These are phyloP conservation scores for Carcina quercana DNA, from an alignment of 2,888 invertebrate species.

Conservation along the genomic window DNA sequence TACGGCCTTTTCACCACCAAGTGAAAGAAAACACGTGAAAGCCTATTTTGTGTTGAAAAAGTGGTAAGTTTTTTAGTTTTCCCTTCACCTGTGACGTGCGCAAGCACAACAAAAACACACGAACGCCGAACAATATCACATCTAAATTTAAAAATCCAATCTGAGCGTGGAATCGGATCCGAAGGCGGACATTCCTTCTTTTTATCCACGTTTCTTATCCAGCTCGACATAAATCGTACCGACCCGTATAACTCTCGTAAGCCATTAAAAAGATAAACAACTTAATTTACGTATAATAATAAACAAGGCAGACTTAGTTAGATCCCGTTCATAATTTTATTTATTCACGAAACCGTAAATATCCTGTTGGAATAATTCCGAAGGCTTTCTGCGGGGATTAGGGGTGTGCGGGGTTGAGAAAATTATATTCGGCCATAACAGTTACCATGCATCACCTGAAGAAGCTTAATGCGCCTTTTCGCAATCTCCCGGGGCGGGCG, in stretches of 20 bases:
- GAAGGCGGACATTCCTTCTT: slow-evolving; percentile 53
- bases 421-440: slow-evolving; percentile 75
- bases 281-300: slow-evolving; percentile 73
- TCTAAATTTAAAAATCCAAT: slow-evolving; percentile 71
- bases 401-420: slow-evolving; percentile 70
- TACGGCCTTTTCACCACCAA: no score
- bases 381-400: slow-evolving; percentile 73
- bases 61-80: no score
- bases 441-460: slow-evolving; percentile 75
- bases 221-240: slow-evolving; percentile 57
- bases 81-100: no score
- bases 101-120: slow-evolving; percentile 31
- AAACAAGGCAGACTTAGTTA: slow-evolving; percentile 63
- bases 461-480: slow-evolving; percentile 70
- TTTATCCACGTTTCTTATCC: slow-evolving; percentile 60
- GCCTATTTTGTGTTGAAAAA: no score
- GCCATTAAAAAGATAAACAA: slow-evolving; percentile 74
- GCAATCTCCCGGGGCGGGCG: slow-evolving; percentile 70
- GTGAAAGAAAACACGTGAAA: no score
- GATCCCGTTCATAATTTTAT: slow-evolving; percentile 69
- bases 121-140: slow-evolving; percentile 50
- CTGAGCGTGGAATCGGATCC: slow-evolving; percentile 52
- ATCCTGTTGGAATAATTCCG: slow-evolving; percentile 70
- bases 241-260: slow-evolving; percentile 66
- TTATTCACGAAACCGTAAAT: slow-evolving; percentile 73